Evolutionary conservation across 2,797 vertebrate genomes (phyloP), one percentile per base, ranked within the genome.

Genomic region (Aotus griseimembra): DNA sequence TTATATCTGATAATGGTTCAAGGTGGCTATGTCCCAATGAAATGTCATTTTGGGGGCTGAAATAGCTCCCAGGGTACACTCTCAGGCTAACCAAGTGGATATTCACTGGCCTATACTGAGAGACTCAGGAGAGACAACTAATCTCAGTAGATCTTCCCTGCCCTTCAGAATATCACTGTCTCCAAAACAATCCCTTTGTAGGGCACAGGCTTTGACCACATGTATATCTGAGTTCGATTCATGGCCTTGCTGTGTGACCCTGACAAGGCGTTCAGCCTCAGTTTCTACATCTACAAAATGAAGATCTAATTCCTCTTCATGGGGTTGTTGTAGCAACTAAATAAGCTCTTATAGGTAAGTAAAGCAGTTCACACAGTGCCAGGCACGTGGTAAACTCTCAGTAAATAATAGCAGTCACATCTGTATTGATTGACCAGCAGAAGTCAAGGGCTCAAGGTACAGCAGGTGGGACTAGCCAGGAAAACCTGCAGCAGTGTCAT

Each of bases 221-320:
- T 30, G 72, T 14, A 39, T 1, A 50, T 33, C 9, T 72, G 48
- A 83, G 44, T 94, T 83, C 86, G 75, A 93, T 46, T 67, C 44
- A 12, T 73, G 72, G n/a, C 76, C 73, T 96, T 96, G n/a, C 26
- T 87, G 1, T 57, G 44, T 91, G 72, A 76, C 28, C 3, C 70
- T 92, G 33, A 10, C 12, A 93, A 84, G n/a, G 80, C 48, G 33
- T 76, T 86, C 52, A 87, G 19, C 19, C 30, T 96, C 87, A 55
- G 80, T 80, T 95, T 92, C 22, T 41, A 30, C n/a, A 50, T 92
- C n/a, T 84, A 26, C 87, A 72, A 82, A 82, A 95, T 73, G 26
- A 83, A 94, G 13, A 48, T 24, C 20, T 90, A 82, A 79, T 55
- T 50, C 15, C 61, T 73, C 41, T 46, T 90, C n/a, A 22, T 86